Evolutionary conservation across 2,797 vertebrate genomes (phyloP).

Genomic region (Zalophus californianus): DNA sequence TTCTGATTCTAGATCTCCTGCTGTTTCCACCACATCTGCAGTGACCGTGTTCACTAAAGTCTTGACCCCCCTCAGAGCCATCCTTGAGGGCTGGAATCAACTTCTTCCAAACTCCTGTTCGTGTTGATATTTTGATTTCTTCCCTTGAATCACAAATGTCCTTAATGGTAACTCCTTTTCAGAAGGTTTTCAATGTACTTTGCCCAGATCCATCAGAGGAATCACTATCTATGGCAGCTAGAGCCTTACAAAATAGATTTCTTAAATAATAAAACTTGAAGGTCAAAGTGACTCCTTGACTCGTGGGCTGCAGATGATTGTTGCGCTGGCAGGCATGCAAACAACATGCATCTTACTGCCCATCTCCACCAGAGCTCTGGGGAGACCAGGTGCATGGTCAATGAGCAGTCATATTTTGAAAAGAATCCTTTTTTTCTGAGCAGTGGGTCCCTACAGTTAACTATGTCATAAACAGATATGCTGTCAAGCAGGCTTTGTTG

Average conservation of each 20-base stretch:
- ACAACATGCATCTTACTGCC: background rate
- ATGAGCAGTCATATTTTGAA: background rate
- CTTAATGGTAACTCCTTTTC: background rate
- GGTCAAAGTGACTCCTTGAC: background rate
- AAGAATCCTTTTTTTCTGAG: background rate
- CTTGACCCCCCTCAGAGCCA: background rate
- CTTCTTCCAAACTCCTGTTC: background rate
- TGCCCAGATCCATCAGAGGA: background rate
- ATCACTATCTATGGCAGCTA: background rate
- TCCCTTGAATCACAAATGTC: background rate
- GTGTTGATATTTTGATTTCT: too few species aligned
- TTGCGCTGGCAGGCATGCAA: rapidly evolving
- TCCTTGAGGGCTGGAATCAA: background rate
- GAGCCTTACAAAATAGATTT: background rate
- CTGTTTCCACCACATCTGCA: background rate
- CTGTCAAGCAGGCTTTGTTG: too few species aligned
- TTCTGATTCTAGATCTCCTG: background rate
- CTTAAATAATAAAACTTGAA: background rate
- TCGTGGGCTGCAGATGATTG: background rate
- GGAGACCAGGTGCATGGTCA: background rate
- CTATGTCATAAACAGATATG: background rate
- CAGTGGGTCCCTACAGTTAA: background rate
- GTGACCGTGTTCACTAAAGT: background rate
- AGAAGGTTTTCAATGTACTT: background rate
- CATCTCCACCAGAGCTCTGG: background rate